Evolutionary conservation across 2,113 vertebrate genomes (phyloP), one percentile per base, ranked within the genome.

Genomic region (Paralichthys olivaceus): DNA sequence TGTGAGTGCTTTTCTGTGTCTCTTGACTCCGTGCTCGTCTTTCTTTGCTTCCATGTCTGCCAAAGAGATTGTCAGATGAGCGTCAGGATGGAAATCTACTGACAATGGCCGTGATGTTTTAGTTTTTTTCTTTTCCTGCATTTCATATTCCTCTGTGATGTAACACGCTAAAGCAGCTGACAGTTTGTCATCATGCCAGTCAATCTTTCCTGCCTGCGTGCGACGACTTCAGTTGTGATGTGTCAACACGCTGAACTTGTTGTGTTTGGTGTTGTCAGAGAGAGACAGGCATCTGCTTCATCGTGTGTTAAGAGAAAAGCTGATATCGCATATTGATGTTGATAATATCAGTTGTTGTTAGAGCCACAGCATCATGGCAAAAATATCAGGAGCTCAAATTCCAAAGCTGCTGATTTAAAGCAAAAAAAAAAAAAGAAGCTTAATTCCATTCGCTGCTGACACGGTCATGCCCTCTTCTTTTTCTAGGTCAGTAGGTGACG

Each of bases 401-500:
- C 37, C 45, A 62, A 56, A 43, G n/a, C 13, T 37, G 15, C 22
- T 62, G 60, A 69, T 37, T 64, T 34, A 43, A 43, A 11, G 40
- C 13, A 34, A 34, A 45, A 45, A 14, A 45, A 45, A 45, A 43
- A 17, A 45, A 17, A 43, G 4, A 45, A 17, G 37, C n/a, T 13
- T 59, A 63, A 70, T 72, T 51, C 22, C 69, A 11, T 74, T 68
- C 26, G 54, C 71, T 74, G 20, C 40, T 20, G 43, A 47, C 57
- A 49, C 47, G 45, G 62, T 58, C 70, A 26, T 71, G 58, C 60
- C 67, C 75, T 71, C 69, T 70, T 73, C 40, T 56, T 71, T 77
- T 57, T 89, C 74, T 82, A 60, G 86, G 84, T 86, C 87, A 72
- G 15, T 73, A 70, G 72, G 75, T 88, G 80, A 86, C 80, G 79